phyloP scores from a whole-genome alignment of 1,140 invertebrate species.

The Caenorhabditis elegans region DNA sequence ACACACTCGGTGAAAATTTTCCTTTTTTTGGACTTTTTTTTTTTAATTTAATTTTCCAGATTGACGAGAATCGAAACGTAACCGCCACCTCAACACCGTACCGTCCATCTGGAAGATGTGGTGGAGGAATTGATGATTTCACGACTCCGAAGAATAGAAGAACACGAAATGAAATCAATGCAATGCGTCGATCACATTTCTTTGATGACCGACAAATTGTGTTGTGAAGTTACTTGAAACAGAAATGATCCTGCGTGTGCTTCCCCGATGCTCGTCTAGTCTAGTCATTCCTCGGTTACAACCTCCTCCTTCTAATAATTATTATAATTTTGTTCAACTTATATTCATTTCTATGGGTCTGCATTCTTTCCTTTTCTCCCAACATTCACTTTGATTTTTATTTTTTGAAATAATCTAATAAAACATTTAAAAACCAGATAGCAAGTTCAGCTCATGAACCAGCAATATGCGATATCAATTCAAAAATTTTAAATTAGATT shows the following conservation, averaged over 20 bases:
- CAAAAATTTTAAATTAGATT: too few species aligned
- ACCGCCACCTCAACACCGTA: background rate
- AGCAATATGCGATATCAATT: too few species aligned
- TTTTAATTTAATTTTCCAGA: too few species aligned
- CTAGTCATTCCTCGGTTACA: background rate
- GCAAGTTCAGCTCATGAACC: too few species aligned
- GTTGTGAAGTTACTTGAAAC: background rate
- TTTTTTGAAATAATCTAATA: too few species aligned
- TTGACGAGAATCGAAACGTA: background rate
- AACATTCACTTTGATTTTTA: background rate
- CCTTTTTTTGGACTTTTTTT: too few species aligned
- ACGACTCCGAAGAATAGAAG: constrained; percentile 14
- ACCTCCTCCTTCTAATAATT: background rate
- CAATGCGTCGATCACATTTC: constrained; percentile 2
- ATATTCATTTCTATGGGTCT: constrained; percentile 17
- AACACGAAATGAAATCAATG: constrained; percentile 15
- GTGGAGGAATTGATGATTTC: background rate
- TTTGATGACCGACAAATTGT: constrained; percentile 19
- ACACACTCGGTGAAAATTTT: too few species aligned
- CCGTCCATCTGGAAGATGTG: background rate
- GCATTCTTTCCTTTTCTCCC: background rate
- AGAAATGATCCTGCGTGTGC: too few species aligned
- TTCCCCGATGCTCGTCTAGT: background rate
- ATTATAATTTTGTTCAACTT: too few species aligned
- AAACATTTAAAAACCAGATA: too few species aligned